Percentiles rank a stretch among this genome's conserved stretches.
Evolutionary conservation across 2,888 invertebrate species (phyloP).

Genomic region (Drosophila longiperda): DNA sequence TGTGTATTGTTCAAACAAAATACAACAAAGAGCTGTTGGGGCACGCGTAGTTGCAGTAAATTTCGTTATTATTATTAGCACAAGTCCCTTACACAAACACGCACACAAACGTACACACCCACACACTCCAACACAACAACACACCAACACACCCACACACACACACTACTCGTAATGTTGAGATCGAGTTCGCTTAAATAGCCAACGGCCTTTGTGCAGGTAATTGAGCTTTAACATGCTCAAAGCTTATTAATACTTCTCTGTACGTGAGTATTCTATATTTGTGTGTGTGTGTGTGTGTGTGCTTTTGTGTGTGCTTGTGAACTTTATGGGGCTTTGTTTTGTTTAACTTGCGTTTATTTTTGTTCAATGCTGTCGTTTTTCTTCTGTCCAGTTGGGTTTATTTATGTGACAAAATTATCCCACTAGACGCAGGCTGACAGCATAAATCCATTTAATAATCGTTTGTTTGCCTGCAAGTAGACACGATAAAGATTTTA

Average conservation of each 20-base stretch:
- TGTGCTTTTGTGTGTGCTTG: slow-evolving; percentile 1
- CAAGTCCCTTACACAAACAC: slow-evolving; percentile 11
- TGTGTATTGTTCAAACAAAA: slow-evolving; percentile 14
- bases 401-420: slow-evolving; percentile 58
- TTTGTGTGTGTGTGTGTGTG: slow-evolving; percentile 8
- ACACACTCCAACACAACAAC: neutral
- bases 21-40: slow-evolving; percentile 14
- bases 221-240: slow-evolving; percentile 72
- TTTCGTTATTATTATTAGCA: slow-evolving; percentile 36
- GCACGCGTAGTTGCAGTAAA: slow-evolving; percentile 32
- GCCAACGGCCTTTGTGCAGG: slow-evolving; percentile 51
- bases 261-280: slow-evolving; percentile 34
- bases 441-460: slow-evolving; percentile 46
- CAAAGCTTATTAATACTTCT: slow-evolving; percentile 68
- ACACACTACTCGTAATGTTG: slow-evolving; percentile 22
- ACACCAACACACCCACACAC: neutral
- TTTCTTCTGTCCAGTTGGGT: slow-evolving; percentile 45
- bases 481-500: slow-evolving; percentile 2
- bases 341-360: slow-evolving; percentile 42
- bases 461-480: slow-evolving; percentile 15
- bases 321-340: slow-evolving; percentile 50
- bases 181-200: slow-evolving; percentile 43
- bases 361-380: slow-evolving; percentile 39
- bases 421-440: slow-evolving; percentile 45
- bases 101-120: neutral